phyloP scores from a whole-genome alignment of 2,797 vertebrate species.

The Sciurus vulgaris region DNA sequence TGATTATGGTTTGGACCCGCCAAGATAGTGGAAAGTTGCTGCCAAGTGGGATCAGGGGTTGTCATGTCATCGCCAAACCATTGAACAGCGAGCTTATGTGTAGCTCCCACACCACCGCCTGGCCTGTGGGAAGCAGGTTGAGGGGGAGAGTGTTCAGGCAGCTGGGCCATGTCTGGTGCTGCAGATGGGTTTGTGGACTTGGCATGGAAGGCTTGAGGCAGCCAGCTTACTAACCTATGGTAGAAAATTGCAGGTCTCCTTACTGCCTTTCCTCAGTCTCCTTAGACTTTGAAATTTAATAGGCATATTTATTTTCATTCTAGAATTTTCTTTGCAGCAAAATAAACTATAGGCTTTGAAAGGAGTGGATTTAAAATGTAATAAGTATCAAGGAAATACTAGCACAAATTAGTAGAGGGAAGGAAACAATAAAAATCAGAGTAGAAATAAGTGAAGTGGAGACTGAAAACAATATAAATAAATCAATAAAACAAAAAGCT shows the following conservation, averaged over 20 bases:
- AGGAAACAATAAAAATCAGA: neutral
- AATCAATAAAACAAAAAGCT: neutral
- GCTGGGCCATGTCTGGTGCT: neutral
- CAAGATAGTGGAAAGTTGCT: slow-evolving; percentile 64
- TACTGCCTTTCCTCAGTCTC: neutral
- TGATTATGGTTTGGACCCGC: slow-evolving; percentile 61
- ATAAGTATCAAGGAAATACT: neutral
- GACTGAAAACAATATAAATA: neutral
- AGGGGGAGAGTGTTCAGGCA: neutral
- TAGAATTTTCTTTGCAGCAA: neutral
- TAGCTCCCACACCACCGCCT: neutral
- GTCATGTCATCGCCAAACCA: neutral
- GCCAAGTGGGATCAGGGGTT: slow-evolving; percentile 68
- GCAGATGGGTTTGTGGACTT: neutral
- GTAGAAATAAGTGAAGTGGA: neutral
- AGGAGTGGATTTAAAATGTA: neutral
- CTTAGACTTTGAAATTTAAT: slow-evolving; percentile 8
- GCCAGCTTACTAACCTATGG: neutral
- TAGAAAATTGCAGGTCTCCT: slow-evolving; percentile 24
- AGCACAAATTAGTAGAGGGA: neutral
- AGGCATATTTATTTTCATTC: neutral
- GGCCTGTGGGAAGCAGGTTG: neutral
- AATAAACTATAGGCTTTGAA: neutral
- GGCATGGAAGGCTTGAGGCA: neutral
- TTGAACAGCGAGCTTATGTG: neutral